Conservation (phyloP, 2,888 invertebrate genomes). For the Laothoe populi region DNA sequence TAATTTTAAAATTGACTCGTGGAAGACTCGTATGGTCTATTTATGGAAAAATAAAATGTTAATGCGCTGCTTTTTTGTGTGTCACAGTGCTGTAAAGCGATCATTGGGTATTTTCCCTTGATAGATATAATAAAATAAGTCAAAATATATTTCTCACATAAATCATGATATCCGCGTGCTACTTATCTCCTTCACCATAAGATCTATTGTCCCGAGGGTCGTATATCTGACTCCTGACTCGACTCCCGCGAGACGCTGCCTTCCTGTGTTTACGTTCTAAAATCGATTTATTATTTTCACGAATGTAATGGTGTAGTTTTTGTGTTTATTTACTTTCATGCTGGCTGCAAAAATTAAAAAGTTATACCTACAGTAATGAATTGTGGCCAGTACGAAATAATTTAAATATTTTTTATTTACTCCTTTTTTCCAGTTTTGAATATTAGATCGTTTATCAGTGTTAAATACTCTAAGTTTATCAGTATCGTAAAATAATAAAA, state of each 20-base stretch:
- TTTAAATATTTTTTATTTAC: not conserved
- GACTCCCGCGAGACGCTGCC: slow-evolving; percentile 49
- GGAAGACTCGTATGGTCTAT: no score
- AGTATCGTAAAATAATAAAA: no score
- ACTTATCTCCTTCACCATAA: slow-evolving; percentile 70
- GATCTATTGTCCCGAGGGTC: slow-evolving; percentile 72
- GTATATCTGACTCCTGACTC: slow-evolving; percentile 64
- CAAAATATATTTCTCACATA: slow-evolving; percentile 68
- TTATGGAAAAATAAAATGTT: no score
- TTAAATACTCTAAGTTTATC: no score
- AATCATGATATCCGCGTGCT: slow-evolving; percentile 75
- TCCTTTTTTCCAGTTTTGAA: no score
- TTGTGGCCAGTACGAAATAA: slow-evolving; percentile 4
- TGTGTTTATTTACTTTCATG: slow-evolving; percentile 10
- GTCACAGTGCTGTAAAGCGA: no score
- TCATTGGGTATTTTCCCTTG: not conserved
- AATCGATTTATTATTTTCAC: slow-evolving; percentile 36
- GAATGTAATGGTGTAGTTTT: slow-evolving; percentile 25
- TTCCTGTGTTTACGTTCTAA: slow-evolving; percentile 43
- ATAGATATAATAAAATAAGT: slow-evolving; percentile 32
- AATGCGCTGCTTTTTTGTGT: no score
- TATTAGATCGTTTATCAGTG: no score
- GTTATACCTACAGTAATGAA: not conserved
- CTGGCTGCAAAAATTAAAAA: not conserved
- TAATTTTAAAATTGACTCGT: no score